These are phyloP conservation scores for Callipepla californica DNA, from an alignment of 2,113 vertebrate species.

Conservation along the genomic window DNA sequence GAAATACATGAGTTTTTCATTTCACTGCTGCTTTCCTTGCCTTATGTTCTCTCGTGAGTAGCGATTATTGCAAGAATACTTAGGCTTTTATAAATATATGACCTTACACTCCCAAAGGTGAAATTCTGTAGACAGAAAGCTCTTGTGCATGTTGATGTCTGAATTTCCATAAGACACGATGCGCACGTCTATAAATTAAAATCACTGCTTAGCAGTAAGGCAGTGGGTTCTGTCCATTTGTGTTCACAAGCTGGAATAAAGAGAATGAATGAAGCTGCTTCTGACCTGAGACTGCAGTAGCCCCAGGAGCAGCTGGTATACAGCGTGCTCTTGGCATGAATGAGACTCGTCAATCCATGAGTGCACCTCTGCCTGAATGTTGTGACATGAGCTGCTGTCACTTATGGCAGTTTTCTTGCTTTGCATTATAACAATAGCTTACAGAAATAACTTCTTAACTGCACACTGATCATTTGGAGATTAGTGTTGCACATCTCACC, in stretches of 20 bases:
- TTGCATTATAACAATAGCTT: not conserved
- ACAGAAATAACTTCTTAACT: not conserved
- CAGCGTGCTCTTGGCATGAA: not conserved
- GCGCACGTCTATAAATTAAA: not conserved
- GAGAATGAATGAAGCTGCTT: not conserved
- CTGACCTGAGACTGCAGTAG: not conserved
- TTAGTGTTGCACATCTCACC: not conserved
- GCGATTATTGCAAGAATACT: not conserved
- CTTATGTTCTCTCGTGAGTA: not conserved
- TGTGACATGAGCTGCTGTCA: not conserved
- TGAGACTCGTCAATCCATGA: not conserved
- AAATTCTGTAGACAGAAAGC: not conserved
- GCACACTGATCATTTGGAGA: not conserved
- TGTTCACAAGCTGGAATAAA: not conserved
- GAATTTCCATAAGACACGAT: not conserved
- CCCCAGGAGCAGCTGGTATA: not conserved
- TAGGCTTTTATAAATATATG: not conserved
- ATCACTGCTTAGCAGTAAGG: not conserved
- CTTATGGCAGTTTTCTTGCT: not conserved
- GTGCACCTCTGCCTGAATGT: not conserved
- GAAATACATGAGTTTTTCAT: not conserved
- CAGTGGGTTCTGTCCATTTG: not conserved
- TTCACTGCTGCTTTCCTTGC: not conserved
- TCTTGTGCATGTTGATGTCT: not conserved
- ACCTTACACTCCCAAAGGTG: not conserved